Percentiles rank a stretch among this genome's conserved stretches.
Evolutionary conservation across 2,888 invertebrate species (phyloP).

Genomic region (Erannis defoliaria): DNA sequence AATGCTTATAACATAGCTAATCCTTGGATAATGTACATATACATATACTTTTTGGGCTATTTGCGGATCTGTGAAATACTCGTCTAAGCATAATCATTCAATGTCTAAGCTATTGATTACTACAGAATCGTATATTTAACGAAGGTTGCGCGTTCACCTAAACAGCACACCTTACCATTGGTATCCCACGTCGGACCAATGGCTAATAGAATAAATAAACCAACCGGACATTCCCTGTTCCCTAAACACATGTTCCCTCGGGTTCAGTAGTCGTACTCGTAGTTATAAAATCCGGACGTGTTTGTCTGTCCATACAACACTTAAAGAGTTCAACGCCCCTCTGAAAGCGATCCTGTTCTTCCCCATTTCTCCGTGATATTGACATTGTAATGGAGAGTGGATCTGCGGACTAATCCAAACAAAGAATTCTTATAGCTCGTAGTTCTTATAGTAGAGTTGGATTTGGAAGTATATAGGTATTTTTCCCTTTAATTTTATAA

Average conservation of each 20-base stretch:
- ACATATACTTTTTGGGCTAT: no score
- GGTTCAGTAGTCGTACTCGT: conserved; percentile 58
- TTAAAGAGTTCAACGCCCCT: conserved; percentile 75
- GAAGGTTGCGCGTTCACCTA: conserved; percentile 6
- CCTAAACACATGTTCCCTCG: conserved; percentile 61
- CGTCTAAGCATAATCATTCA: no score
- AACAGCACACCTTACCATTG: conserved; percentile 20
- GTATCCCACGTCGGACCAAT: conserved; percentile 17
- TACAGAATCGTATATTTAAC: conserved; percentile 2
- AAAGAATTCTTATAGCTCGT: conserved; percentile 1
- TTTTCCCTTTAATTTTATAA: no score
- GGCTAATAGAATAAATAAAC: conserved; percentile 61
- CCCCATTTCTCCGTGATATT: conserved; percentile 49
- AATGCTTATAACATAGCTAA: no score
- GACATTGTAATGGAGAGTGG: conserved; percentile 44
- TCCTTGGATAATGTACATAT: no score
- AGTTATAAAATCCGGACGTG: conserved; percentile 74
- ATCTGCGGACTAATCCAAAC: conserved; percentile 12
- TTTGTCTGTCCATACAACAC: conserved; percentile 73
- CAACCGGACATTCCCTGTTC: conserved; percentile 61
- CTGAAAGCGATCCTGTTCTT: conserved; percentile 54
- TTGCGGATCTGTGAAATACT: no score
- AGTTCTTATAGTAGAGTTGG: neutral
- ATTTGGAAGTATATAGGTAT: no score
- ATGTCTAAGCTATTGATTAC: neutral